Conservation (phyloP, 2,797 vertebrate species). For the Loriculus beryllinus region DNA sequence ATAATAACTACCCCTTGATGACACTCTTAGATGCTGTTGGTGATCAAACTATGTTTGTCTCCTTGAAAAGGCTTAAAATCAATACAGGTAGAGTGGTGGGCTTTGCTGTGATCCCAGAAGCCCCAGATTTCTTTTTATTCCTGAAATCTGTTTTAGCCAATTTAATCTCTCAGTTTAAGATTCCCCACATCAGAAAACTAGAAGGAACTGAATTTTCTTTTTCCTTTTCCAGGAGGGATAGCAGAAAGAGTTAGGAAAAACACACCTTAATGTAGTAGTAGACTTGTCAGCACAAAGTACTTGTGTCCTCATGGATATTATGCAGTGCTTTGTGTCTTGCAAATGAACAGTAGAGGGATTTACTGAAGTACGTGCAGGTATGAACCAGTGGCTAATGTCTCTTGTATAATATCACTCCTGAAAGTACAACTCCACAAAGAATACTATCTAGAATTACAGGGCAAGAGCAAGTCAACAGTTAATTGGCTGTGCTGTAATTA, state of each 20-base stretch:
- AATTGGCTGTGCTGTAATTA: conserved; percentile 65
- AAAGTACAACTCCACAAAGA: conserved; percentile 57
- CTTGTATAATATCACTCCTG: conserved; percentile 26
- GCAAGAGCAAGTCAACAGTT: conserved; percentile 63
- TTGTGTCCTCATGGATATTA: background rate
- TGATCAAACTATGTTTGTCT: background rate
- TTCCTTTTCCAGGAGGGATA: background rate
- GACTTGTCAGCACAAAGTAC: background rate
- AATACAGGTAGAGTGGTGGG: background rate
- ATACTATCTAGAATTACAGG: conserved; percentile 53
- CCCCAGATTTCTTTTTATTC: background rate
- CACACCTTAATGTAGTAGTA: background rate
- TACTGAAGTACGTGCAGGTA: conserved; percentile 9
- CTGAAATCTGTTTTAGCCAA: background rate
- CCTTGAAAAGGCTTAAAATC: background rate
- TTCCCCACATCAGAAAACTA: background rate
- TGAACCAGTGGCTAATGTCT: conserved; percentile 5
- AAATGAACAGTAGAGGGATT: background rate
- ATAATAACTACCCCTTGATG: background rate
- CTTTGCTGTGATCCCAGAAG: background rate
- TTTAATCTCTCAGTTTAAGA: background rate
- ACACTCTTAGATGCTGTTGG: background rate
- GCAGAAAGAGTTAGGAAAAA: background rate
- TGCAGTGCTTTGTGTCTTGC: background rate
- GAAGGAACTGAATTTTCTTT: background rate